phyloP scores from a whole-genome alignment of 2,797 vertebrate species.

The Vultur gryphus region DNA sequence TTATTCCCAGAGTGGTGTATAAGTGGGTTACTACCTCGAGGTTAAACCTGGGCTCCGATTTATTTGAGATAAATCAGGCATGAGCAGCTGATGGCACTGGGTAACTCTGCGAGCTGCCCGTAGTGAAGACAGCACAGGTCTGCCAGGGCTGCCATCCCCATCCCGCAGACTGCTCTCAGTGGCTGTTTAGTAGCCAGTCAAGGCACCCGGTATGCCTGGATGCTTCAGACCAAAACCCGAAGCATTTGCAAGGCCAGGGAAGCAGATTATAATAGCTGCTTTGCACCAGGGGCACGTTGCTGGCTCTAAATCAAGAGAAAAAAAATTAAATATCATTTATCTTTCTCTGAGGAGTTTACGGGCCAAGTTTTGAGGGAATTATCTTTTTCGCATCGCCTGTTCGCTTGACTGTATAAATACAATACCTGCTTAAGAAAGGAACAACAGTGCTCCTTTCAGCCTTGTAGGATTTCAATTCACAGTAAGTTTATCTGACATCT shows the following conservation, averaged over 20 bases:
- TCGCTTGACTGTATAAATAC: constrained; percentile 61
- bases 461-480: constrained; percentile 46
- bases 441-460: constrained; percentile 43
- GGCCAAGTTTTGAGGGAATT: constrained; percentile 54
- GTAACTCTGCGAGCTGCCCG: rapidly evolving
- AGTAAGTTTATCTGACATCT: constrained; percentile 57
- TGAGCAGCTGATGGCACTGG: neutral
- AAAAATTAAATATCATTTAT: constrained; percentile 57
- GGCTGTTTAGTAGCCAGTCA: neutral
- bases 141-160: neutral
- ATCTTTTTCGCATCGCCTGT: constrained; percentile 41
- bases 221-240: neutral
- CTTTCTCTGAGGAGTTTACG: constrained; percentile 24
- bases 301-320: constrained; percentile 56
- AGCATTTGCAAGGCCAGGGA: neutral
- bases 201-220: neutral
- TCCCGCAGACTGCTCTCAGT: neutral
- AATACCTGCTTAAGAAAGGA: constrained; percentile 57
- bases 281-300: neutral
- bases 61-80: neutral
- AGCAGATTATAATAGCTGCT: neutral
- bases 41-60: neutral
- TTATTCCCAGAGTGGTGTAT: neutral
- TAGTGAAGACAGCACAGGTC: neutral
- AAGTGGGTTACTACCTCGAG: neutral